Conservation (phyloP, 2,888 invertebrate species). For the Cybosia mesomella region DNA sequence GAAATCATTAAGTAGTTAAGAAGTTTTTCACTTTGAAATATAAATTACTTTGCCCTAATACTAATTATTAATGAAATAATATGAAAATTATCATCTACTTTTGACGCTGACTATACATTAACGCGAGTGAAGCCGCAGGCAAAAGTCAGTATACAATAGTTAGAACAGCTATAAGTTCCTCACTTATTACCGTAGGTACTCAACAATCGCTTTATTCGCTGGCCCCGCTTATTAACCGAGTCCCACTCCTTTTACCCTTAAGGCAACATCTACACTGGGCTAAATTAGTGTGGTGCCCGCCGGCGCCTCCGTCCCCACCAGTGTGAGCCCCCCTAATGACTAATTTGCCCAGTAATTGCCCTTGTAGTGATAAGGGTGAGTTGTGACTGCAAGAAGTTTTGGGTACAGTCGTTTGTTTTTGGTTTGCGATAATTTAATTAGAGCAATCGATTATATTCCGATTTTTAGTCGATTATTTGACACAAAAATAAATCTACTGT, state of each 20-base stretch:
- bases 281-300: constrained; percentile 62
- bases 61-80: no score
- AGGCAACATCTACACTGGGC: constrained; percentile 42
- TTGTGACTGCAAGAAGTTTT: not conserved
- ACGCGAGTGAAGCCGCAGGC: not conserved
- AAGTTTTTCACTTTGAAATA: no score
- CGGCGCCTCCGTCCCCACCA: constrained; percentile 48
- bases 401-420: not conserved
- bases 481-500: no score
- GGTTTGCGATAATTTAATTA: not conserved
- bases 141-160: not conserved
- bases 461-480: no score
- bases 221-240: constrained; percentile 2
- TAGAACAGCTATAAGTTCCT: not conserved
- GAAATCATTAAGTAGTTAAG: no score
- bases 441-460: not conserved
- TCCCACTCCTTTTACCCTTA: constrained; percentile 32
- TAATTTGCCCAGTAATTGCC: constrained; percentile 65
- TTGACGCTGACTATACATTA: not conserved
- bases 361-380: constrained; percentile 54
- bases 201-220: not conserved
- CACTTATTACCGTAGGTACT: not conserved
- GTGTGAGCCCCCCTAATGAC: constrained; percentile 52
- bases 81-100: no score
- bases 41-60: no score